A percentile compares a stretch with the other conserved stretches of the same genome.
These are phyloP conservation scores for Pemphredon lugubris DNA, from an alignment of 2,888 invertebrate species.

Conservation along the genomic window DNA sequence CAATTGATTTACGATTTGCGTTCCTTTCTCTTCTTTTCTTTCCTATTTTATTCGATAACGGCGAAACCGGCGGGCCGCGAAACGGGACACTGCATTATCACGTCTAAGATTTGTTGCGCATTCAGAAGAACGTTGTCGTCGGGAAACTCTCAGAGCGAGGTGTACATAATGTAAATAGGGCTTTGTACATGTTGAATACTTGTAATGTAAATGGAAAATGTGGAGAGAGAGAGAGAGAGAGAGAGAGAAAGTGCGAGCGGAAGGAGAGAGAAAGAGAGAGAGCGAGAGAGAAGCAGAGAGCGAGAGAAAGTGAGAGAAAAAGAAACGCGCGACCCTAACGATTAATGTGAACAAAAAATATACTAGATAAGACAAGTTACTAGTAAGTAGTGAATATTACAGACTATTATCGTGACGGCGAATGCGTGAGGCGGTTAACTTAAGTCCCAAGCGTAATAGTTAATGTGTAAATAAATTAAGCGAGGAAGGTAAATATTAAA, in stretches of 20 bases:
- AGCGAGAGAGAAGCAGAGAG: slow-evolving; percentile 24
- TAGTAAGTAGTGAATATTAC: slow-evolving; percentile 74
- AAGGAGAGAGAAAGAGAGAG: slow-evolving; percentile 25
- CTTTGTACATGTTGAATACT: slow-evolving; percentile 84
- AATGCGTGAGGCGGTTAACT: slow-evolving; percentile 69
- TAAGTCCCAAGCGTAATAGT: slow-evolving; percentile 74
- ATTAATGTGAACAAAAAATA: slow-evolving; percentile 70
- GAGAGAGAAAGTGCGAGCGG: slow-evolving; percentile 45
- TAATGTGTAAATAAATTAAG: slow-evolving; percentile 79
- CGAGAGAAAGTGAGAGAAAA: slow-evolving; percentile 45
- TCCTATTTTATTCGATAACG: slow-evolving; percentile 8
- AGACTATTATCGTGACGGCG: slow-evolving; percentile 71
- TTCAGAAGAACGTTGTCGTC: slow-evolving; percentile 56
- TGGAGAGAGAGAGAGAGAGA: slow-evolving; percentile 27
- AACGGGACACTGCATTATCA: slow-evolving; percentile 43
- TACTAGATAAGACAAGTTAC: slow-evolving; percentile 70
- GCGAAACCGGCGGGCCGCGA: slow-evolving; percentile 45
- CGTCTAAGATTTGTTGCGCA: slow-evolving; percentile 59
- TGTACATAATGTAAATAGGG: slow-evolving; percentile 83
- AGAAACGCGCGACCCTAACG: slow-evolving; percentile 64
- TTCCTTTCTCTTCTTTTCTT: too few relatives aligned
- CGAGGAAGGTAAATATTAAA: slow-evolving; percentile 75
- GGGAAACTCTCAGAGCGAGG: slow-evolving; percentile 56
- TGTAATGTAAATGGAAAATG: slow-evolving; percentile 76
- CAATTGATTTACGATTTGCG: slow-evolving; percentile 37